Percentiles rank a stretch among this genome's conserved stretches.
Conservation (phyloP, 2,888 invertebrate species). For the Amblyjoppa fuscipennis region DNA sequence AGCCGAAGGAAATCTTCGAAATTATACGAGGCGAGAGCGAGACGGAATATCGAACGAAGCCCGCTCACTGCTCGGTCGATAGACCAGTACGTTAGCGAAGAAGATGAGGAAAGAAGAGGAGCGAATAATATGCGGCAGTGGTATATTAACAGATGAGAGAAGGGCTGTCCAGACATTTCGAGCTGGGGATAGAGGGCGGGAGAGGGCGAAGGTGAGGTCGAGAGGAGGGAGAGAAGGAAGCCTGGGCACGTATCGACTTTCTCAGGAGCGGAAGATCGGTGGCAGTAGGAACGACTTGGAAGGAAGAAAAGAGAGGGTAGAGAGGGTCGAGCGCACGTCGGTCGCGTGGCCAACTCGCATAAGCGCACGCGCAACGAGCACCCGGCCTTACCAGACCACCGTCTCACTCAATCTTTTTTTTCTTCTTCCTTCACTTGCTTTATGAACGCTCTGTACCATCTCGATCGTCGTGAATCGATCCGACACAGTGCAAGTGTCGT, state of each 20-base stretch:
- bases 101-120: conserved; percentile 12
- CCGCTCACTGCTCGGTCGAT: not conserved
- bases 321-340: conserved; percentile 72
- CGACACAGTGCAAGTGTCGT: conserved; percentile 8
- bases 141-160: conserved; percentile 50
- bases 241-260: conserved; percentile 57
- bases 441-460: not conserved
- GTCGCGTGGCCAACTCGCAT: conserved; percentile 77
- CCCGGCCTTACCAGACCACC: conserved; percentile 36
- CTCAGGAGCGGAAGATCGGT: conserved; percentile 49
- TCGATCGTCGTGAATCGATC: conserved; percentile 45
- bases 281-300: conserved; percentile 45
- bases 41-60: conserved; percentile 28
- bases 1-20: not conserved
- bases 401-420: conserved; percentile 17
- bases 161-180: conserved; percentile 52
- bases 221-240: conserved; percentile 48
- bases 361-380: conserved; percentile 72
- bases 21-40: not conserved
- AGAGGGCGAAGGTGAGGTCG: conserved; percentile 46
- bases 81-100: conserved; percentile 11
- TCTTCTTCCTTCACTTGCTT: conserved; percentile 15
- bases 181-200: conserved; percentile 37
- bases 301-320: conserved; percentile 51
- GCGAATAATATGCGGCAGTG: conserved; percentile 20